Evolutionary conservation across 2,888 invertebrate genomes (phyloP).

Genomic region (Cordilura impudica): DNA sequence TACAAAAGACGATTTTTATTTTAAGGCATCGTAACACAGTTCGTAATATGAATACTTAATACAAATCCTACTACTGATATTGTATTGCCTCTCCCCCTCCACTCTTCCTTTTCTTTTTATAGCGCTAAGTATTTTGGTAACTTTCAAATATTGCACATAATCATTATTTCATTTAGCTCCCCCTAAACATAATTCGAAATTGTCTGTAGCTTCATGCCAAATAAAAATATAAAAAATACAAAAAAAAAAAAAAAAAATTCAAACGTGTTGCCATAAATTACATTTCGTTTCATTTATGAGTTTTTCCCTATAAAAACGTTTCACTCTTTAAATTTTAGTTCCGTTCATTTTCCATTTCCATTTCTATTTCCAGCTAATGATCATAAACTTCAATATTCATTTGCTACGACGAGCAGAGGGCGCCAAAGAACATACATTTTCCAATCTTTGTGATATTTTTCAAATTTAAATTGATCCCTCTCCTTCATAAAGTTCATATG

Average conservation of each 20-base stretch:
- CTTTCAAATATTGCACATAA: not conserved
- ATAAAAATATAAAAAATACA: not conserved
- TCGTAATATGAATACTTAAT: not conserved
- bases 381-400: not conserved
- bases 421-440: not conserved
- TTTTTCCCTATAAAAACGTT: not conserved
- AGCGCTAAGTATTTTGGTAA: not conserved
- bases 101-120: not conserved
- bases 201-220: not conserved
- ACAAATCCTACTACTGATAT: not conserved
- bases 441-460: not conserved
- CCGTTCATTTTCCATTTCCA: conserved; percentile 19
- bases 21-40: not conserved
- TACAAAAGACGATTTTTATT: not conserved
- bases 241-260: not conserved
- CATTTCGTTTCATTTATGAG: not conserved
- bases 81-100: too few relatives aligned
- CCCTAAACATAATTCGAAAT: not conserved
- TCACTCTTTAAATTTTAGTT: too few relatives aligned
- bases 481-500: too few relatives aligned
- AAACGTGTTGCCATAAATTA: not conserved
- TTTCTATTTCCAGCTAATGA: conserved; percentile 24
- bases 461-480: not conserved
- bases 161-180: not conserved
- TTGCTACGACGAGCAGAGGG: too few relatives aligned